Evolutionary conservation across 2,888 invertebrate species (phyloP).

Genomic region (Pristionchus entomophagus): DNA sequence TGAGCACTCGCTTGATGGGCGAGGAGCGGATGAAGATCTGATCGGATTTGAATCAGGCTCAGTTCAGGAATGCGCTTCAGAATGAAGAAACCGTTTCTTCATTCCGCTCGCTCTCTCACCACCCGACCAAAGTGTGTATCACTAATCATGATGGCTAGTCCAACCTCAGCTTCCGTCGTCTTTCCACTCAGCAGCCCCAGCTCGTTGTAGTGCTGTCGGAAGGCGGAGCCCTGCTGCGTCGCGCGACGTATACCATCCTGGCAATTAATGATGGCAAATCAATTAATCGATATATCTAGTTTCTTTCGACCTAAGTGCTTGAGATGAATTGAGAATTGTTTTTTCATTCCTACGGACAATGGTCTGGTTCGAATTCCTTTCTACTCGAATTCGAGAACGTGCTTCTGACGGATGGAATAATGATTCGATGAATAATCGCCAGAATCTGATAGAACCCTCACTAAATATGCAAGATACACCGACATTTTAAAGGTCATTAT

Average conservation of each 20-base stretch:
- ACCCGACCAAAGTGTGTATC: too few species aligned
- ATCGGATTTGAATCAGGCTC: background rate
- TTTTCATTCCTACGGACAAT: too few species aligned
- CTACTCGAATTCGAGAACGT: too few species aligned
- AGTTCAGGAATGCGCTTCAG: background rate
- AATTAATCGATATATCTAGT: background rate
- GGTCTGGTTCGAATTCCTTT: too few species aligned
- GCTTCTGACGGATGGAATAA: too few species aligned
- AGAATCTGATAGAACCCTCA: too few species aligned
- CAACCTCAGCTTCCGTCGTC: background rate
- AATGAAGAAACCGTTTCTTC: background rate
- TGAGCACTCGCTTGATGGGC: background rate
- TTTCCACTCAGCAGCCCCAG: background rate
- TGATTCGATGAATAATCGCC: too few species aligned
- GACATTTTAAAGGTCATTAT: too few species aligned
- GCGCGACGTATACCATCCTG: background rate
- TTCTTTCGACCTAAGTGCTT: background rate
- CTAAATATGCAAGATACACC: too few species aligned
- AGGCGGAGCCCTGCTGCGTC: background rate
- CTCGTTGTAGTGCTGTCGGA: background rate
- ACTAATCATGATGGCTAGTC: too few species aligned
- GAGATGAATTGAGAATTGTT: background rate
- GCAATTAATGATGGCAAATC: background rate
- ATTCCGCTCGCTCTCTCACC: too few species aligned
- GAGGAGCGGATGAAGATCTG: constrained; percentile 4